phyloP scores from a whole-genome alignment of 2,888 invertebrate species.

The Mimachlamys varia region DNA sequence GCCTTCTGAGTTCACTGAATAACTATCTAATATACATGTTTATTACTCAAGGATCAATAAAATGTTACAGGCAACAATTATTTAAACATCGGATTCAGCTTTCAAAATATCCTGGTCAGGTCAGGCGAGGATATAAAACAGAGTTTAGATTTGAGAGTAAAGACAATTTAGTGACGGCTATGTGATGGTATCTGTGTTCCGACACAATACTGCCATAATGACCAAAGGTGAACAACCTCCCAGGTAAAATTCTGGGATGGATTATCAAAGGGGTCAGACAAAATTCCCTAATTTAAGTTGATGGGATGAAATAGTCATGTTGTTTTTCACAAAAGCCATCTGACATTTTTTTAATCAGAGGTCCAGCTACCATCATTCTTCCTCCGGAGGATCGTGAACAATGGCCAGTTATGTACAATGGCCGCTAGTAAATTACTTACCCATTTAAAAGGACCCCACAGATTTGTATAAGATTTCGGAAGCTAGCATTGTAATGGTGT shows the following conservation, averaged over 20 bases:
- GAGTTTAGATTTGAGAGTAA: background rate
- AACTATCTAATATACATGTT: background rate
- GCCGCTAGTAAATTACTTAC: conserved; percentile 37
- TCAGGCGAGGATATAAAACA: background rate
- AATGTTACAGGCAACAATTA: background rate
- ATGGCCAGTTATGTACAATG: conserved; percentile 13
- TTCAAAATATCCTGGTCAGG: background rate
- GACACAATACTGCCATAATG: background rate
- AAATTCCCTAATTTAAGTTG: background rate
- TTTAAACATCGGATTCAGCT: background rate
- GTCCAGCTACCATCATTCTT: background rate
- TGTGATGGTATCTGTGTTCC: background rate
- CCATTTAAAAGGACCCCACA: conserved; percentile 38
- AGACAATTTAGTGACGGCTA: background rate
- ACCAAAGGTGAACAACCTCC: background rate
- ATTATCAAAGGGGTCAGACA: background rate
- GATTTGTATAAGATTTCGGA: conserved; percentile 39
- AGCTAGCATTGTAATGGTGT: conserved; percentile 21
- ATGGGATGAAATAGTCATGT: conserved; percentile 1
- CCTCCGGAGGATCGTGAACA: background rate
- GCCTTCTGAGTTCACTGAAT: background rate
- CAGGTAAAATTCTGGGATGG: background rate
- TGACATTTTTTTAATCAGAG: background rate
- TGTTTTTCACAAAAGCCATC: conserved; percentile 12
- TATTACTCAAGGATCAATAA: background rate